These are phyloP conservation scores for Danio tinwini DNA, from an alignment of 2,797 vertebrate species.

Conservation along the genomic window DNA sequence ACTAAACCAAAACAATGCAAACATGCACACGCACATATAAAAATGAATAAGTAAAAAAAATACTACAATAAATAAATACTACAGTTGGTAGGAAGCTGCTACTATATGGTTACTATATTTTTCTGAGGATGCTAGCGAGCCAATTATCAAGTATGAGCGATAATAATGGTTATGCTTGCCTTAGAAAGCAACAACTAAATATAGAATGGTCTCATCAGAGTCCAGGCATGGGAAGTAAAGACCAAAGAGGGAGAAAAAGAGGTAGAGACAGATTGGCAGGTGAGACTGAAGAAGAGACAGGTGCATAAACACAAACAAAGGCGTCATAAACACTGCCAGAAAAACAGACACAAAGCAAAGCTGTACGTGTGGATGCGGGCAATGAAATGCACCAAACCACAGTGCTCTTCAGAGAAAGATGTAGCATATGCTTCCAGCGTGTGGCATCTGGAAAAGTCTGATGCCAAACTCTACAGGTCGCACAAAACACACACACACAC, in stretches of 20 bases:
- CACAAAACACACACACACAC: conserved; percentile 73
- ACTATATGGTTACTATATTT: neutral
- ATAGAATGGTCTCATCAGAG: neutral
- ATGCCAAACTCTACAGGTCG: conserved; percentile 81
- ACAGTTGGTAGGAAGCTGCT: neutral
- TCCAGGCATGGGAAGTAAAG: neutral
- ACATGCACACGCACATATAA: too few species aligned
- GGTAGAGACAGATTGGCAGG: conserved; percentile 18
- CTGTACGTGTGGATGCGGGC: conserved; percentile 19
- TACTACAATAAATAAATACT: neutral
- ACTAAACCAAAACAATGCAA: too few species aligned
- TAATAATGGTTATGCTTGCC: conserved; percentile 2
- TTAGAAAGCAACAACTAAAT: neutral
- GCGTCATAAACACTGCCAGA: conserved; percentile 24
- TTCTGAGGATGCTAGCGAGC: neutral
- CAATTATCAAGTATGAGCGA: neutral
- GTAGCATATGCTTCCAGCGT: conserved; percentile 76
- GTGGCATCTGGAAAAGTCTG: conserved; percentile 81
- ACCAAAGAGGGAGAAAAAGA: neutral
- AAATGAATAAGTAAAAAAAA: too few species aligned
- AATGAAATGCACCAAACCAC: conserved; percentile 41
- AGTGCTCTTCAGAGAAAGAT: conserved; percentile 57
- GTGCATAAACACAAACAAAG: conserved; percentile 31
- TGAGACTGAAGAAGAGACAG: conserved; percentile 19
- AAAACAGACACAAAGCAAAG: conserved; percentile 46